Evolutionary conservation across 2,797 vertebrate species (phyloP).

Genomic region (Euphonia xanthogaster): DNA sequence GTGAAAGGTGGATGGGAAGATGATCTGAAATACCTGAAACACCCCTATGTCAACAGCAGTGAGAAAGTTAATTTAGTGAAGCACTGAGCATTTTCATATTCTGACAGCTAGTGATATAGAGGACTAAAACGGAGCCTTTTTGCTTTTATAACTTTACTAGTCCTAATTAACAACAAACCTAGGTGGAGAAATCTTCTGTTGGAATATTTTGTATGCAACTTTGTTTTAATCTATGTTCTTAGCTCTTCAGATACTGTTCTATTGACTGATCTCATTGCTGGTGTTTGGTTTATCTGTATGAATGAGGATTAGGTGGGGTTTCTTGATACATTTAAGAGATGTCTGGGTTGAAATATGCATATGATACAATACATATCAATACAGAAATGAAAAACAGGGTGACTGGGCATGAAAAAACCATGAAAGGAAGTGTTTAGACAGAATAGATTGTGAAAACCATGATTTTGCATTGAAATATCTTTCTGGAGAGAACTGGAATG

Average conservation of each 20-base stretch:
- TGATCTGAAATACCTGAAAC: background rate
- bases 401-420: background rate
- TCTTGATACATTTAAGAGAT: background rate
- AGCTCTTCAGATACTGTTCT: background rate
- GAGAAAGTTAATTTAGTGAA: background rate
- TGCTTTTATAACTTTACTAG: background rate
- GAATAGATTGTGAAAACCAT: background rate
- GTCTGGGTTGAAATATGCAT: background rate
- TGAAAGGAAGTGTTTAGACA: background rate
- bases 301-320: background rate
- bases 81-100: background rate
- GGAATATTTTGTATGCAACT: background rate
- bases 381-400: background rate
- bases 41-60: background rate
- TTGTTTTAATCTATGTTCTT: background rate
- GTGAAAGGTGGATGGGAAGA: background rate
- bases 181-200: background rate
- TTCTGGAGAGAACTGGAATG: background rate
- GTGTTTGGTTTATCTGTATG: slow-evolving; percentile 9
- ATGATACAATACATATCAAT: background rate
- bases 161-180: background rate
- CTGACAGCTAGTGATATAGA: background rate
- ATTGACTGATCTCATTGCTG: background rate
- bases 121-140: background rate
- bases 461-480: background rate